Percentiles rank a stretch among this genome's conserved stretches.
Evolutionary conservation across 2,113 vertebrate species (phyloP).

Genomic region (Semicossyphus pulcher): DNA sequence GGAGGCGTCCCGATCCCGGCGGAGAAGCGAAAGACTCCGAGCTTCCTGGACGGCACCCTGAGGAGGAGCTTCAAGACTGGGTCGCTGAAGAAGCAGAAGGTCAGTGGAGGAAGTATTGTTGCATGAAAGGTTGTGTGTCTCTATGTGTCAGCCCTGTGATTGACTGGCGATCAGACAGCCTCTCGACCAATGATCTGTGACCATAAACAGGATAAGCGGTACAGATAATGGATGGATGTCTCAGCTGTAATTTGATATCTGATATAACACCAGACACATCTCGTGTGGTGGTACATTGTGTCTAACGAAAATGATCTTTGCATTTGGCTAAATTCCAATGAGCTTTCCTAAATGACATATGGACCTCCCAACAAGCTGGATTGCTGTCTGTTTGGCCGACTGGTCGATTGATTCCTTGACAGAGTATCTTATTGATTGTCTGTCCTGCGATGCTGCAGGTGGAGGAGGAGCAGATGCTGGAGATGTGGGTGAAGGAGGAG

Average conservation of each 20-base stretch:
- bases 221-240: too few relatives aligned
- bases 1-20: constrained; percentile 56
- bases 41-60: constrained; percentile 91
- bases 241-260: too few relatives aligned
- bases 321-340: too few relatives aligned
- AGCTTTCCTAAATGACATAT: background rate
- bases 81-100: constrained; percentile 91
- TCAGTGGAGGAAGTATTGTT: constrained; percentile 57
- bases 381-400: background rate
- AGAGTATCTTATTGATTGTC: background rate
- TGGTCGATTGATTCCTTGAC: background rate
- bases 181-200: too few relatives aligned
- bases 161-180: too few relatives aligned
- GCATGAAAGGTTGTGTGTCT: background rate
- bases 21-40: constrained; percentile 89
- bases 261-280: too few relatives aligned
- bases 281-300: too few relatives aligned
- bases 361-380: background rate
- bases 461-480: constrained; percentile 94
- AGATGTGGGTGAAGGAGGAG: constrained; percentile 97
- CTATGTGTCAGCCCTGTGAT: too few relatives aligned
- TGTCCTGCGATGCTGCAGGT: constrained; percentile 69
- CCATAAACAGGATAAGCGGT: too few relatives aligned
- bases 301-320: too few relatives aligned
- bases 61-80: constrained; percentile 92